phyloP scores from a whole-genome alignment of 2,113 vertebrate species.

The Vireo altiloquus region DNA sequence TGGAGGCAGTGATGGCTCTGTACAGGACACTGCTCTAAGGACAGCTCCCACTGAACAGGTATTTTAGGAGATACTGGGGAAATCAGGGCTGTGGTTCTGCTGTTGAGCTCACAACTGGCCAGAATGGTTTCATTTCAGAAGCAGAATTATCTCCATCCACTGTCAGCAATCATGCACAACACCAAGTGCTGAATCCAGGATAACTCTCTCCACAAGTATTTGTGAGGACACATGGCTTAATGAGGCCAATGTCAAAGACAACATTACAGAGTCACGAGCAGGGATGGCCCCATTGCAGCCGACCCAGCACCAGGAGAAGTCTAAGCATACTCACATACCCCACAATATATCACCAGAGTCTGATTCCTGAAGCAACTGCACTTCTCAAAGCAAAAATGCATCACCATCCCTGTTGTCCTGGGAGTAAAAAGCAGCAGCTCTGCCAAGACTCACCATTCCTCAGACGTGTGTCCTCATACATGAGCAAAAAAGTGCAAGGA shows the following conservation, averaged over 20 bases:
- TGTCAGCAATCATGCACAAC: neutral
- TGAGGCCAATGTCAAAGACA: neutral
- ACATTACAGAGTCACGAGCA: accelerated
- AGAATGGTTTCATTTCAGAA: neutral
- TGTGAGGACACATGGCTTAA: neutral
- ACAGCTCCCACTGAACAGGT: neutral
- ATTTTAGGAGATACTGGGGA: neutral
- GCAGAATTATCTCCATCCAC: neutral
- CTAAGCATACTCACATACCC: neutral
- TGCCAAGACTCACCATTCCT: neutral
- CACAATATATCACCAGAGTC: neutral
- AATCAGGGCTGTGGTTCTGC: neutral
- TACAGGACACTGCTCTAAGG: neutral
- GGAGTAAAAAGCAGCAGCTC: neutral
- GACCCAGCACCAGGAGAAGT: neutral
- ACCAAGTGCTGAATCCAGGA: neutral
- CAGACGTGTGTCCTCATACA: neutral
- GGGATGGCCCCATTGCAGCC: neutral
- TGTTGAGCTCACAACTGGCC: neutral
- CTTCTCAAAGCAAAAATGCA: neutral
- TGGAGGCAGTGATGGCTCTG: neutral
- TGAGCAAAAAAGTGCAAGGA: neutral
- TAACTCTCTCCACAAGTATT: neutral
- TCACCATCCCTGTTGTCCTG: neutral
- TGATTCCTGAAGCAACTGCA: neutral